Evolutionary conservation across 53 echinoderm and acorn worm species (phyloP).

Genomic region (Henricia sp.): DNA sequence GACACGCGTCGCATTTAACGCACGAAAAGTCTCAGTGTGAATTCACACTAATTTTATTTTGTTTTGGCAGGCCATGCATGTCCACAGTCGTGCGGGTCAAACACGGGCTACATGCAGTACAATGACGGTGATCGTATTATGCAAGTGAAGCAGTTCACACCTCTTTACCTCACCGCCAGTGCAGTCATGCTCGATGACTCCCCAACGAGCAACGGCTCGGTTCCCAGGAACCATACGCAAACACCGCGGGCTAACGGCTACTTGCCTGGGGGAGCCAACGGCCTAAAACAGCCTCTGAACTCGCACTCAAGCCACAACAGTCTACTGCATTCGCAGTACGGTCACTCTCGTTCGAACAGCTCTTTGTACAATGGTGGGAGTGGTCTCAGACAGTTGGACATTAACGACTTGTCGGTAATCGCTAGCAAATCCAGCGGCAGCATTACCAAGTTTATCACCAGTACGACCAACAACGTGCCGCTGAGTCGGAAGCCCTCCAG

Average conservation of each 20-base stretch:
- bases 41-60: too few species aligned
- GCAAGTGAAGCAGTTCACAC: constrained; percentile 94
- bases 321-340: constrained; percentile 18
- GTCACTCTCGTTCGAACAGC: constrained; percentile 26
- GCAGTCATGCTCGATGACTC: constrained; percentile 60
- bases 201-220: constrained; percentile 17
- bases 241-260: constrained; percentile 34
- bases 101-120: constrained; percentile 87
- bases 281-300: neutral
- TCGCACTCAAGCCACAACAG: neutral
- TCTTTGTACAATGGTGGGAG: constrained; percentile 18
- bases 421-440: constrained; percentile 92
- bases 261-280: constrained; percentile 37
- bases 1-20: too few species aligned
- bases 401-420: constrained; percentile 76
- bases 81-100: constrained; percentile 88
- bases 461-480: constrained; percentile 38
- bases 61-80: constrained; percentile 79
- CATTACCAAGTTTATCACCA: constrained; percentile 88
- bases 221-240: constrained; percentile 3
- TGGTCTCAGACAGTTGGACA: neutral
- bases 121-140: constrained; percentile 84
- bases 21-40: too few species aligned
- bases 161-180: constrained; percentile 89
- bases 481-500: constrained; percentile 75